Evolutionary conservation across 2,888 invertebrate species (phyloP).

Genomic region (Ethmia dodecea): DNA sequence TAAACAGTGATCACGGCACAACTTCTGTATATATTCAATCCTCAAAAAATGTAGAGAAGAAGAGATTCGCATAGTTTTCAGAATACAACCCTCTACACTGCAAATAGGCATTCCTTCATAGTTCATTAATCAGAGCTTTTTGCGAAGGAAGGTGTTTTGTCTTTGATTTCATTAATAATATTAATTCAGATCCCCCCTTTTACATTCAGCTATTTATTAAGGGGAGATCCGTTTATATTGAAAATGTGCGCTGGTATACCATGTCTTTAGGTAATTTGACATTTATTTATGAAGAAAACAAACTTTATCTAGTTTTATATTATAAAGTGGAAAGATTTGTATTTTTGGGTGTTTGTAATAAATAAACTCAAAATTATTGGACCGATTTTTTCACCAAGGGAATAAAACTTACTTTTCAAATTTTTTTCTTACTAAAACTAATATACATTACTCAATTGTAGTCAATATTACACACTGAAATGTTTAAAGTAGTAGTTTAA

Average conservation of each 20-base stretch:
- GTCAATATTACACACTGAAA: too few relatives aligned
- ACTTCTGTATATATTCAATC: too few relatives aligned
- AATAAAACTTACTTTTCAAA: background rate
- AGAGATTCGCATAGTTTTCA: background rate
- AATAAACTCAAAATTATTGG: background rate
- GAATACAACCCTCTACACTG: background rate
- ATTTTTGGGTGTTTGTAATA: background rate
- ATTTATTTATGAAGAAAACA: background rate
- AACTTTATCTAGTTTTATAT: too few relatives aligned
- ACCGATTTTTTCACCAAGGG: background rate
- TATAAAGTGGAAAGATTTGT: background rate
- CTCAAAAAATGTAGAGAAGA: too few relatives aligned
- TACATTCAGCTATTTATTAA: constrained; percentile 10
- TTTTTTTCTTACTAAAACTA: too few relatives aligned
- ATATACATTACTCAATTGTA: too few relatives aligned
- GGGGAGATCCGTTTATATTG: constrained; percentile 1
- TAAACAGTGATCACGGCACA: too few relatives aligned
- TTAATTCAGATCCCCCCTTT: constrained; percentile 13
- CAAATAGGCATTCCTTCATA: constrained; percentile 21
- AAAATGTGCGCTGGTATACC: background rate
- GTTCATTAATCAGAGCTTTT: constrained; percentile 30
- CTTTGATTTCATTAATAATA: constrained; percentile 27
- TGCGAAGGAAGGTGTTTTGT: constrained; percentile 24
- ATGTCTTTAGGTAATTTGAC: background rate
- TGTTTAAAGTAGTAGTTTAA: too few relatives aligned